Base-by-base conservation (phyloP, 2,888 invertebrate species). In the Lasius fuliginosus region DNA sequence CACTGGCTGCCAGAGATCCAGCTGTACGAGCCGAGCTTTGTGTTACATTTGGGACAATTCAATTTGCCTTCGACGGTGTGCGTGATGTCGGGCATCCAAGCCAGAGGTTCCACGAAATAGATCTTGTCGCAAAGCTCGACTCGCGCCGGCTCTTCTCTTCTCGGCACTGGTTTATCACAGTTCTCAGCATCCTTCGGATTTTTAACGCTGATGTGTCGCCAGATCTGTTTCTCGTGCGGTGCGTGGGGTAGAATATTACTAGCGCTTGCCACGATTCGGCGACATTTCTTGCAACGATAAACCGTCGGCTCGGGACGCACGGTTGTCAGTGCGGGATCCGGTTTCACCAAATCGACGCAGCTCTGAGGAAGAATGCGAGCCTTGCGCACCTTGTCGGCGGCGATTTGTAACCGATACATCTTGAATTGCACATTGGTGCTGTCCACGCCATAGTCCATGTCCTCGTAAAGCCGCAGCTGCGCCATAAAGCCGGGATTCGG, bases 1-100 rank as follows among this genome's bases (percentile, higher is more conserved):
- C 99, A 99, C 91, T 97, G 97, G 92, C 98, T 98, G 79, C 98
- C 98, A 96, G 95, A 53, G 84, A 98, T 96, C 99, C 99, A 99
- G 94, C 98, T 98, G 94, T 98, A 99, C 83, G 98, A 98, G 42
- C 99, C 99, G 85, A 99, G 96, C 95, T 99, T 98, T 85, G 96
- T 96, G 84, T 95, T 95, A 93, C 99, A 99, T 94, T 98, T 98
- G 68, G 98, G 98, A 94, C 99, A 98, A 94, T 97, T 96, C 86
- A 99, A 96, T 95, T 98, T 98, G 58, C 98, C 98, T 92, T 97
- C 97, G 18, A 97, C 96, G 82, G 95, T 96, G 91, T 96, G 96
- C 60, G 96, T 95, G 67, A 97, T 97, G 91, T 97, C 96, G 73
- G 96, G 96, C 98, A 99, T 99, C 99, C 99, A 99, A 15, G 97